Evolutionary conservation across 2,888 invertebrate species (phyloP), one percentile per base, ranked within the genome.

Genomic region (Polymixis lichenea): DNA sequence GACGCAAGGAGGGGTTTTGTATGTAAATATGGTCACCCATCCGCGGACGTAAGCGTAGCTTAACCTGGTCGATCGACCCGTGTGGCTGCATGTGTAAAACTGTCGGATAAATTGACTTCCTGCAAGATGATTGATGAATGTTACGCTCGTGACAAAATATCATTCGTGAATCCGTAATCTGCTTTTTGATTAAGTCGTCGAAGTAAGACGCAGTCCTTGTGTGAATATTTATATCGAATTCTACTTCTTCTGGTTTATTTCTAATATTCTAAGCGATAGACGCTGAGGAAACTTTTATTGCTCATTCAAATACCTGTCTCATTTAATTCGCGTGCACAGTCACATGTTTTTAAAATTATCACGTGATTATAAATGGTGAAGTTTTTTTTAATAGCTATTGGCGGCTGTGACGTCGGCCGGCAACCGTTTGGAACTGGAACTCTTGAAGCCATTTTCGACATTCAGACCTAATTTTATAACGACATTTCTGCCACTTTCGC

Each of bases 401-500:
- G 22, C 38, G 13, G 19, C 32, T 17, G n/a, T 19, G n/a, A 22
- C 15, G 49, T 25, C 32, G 25, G 13, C 3, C 2, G 67, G 7
- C 32, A 11, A 53, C 53, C 55, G 28, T 60, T 17, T n/a, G 4
- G 32, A 70, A 68, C 53, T 55, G 46, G 69, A 64, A 64, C 77
- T 80, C 51, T 62, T 32, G 3, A 75, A 46, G 51, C 22, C 60
- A n/a, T 76, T 73, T 61, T 73, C 60, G 53, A 73, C 61, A 67
- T 80, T 70, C 49, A 56, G 25, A 71, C 64, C 51, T 68, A 80
- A 83, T 60, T 75, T 61, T 43, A 67, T 80, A 69, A 60, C 62
- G 32, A 61, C 7, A 22, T 55, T 61, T 70, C 55, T 53, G 53
- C 70, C 64, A 76, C 81, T 83, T 84, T 84, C 76, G 61, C 70